These are phyloP conservation scores for Brachionus asplanchnoidis DNA, from an alignment of 1,140 invertebrate species.

Conservation along the genomic window DNA sequence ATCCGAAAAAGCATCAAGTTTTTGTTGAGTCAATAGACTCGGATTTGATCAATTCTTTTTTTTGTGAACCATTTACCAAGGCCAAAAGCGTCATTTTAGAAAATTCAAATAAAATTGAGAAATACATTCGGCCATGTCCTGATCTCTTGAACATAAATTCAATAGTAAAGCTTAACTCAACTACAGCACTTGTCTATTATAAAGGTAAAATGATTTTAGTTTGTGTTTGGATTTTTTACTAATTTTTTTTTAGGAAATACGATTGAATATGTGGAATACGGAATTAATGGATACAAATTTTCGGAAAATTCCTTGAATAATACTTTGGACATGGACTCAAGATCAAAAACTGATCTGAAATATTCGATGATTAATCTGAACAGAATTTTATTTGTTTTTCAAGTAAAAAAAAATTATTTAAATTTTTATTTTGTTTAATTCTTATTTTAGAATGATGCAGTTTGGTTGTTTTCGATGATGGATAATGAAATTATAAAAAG, in stretches of 20 bases:
- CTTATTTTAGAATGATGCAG: not conserved
- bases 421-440: not conserved
- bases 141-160: not conserved
- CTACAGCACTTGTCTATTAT: not conserved
- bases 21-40: constrained; percentile 29
- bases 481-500: not conserved
- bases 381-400: constrained; percentile 30
- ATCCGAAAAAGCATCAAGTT: constrained; percentile 22
- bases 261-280: constrained; percentile 11
- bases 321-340: not conserved
- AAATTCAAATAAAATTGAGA: constrained; percentile 11
- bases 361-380: constrained; percentile 29
- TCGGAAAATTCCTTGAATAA: not conserved
- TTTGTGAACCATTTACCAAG: constrained; percentile 30
- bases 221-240: too few relatives aligned
- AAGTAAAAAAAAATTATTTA: not conserved
- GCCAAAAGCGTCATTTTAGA: not conserved
- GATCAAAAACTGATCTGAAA: constrained; percentile 13
- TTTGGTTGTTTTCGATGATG: constrained; percentile 5
- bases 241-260: not conserved
- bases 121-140: not conserved
- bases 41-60: constrained; percentile 22
- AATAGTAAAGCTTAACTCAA: constrained; percentile 3
- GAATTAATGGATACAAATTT: not conserved
- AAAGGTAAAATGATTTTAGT: not conserved